A percentile compares a stretch with the other conserved stretches of the same genome.
phyloP scores from a whole-genome alignment of 2,113 vertebrate genomes.

The Centropus bengalensis region DNA sequence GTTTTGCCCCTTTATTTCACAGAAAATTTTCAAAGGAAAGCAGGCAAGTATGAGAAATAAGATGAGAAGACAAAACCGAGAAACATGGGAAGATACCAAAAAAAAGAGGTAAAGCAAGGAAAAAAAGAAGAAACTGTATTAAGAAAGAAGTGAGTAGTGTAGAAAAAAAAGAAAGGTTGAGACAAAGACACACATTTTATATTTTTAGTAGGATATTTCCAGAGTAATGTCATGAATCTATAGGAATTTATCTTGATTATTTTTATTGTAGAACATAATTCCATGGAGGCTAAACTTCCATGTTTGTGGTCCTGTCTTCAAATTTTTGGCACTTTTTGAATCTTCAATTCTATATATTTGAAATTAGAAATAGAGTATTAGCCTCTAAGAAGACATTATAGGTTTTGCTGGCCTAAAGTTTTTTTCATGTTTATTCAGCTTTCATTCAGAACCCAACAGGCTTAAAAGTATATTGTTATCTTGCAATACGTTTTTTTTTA shows the following conservation, averaged over 20 bases:
- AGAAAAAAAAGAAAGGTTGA: neutral
- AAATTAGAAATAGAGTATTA: neutral
- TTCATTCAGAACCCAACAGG: neutral
- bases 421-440: slow-evolving; percentile 7
- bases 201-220: neutral
- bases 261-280: neutral
- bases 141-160: neutral
- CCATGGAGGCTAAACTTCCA: neutral
- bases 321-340: neutral
- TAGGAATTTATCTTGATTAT: neutral
- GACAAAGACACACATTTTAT: neutral
- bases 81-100: neutral
- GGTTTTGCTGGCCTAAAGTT: neutral
- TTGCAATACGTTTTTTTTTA: slow-evolving; percentile 26
- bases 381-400: neutral
- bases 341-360: neutral
- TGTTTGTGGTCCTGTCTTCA: neutral
- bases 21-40: neutral
- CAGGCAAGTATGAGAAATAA: neutral
- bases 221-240: neutral
- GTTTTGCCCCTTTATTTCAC: neutral
- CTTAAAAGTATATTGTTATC: slow-evolving; percentile 5
- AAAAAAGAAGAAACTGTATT: neutral
- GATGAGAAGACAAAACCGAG: neutral
- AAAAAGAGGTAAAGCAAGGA: neutral